Evolutionary conservation across 2,797 vertebrate genomes (phyloP), one percentile per base, ranked within the genome.

Genomic region (Sandelia bainsii): DNA sequence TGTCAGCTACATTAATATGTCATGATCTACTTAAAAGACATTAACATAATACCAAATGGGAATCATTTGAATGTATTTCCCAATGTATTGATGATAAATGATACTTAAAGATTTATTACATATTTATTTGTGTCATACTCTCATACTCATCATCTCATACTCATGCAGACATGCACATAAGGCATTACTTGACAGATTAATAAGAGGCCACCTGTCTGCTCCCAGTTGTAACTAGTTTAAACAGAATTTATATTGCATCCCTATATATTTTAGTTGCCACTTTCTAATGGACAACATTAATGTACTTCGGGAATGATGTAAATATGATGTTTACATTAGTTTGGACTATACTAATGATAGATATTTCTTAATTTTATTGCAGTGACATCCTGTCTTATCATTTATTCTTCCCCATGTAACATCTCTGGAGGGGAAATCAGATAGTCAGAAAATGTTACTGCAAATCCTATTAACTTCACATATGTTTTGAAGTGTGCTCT

Each of bases 371-470:
- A 61, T 53, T 63, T 27, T 40, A 54, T 25, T 64, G 16, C 22
- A 58, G 57, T 64, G 25, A 73, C 19, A 66, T 37, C 32, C 7
- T 50, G 17, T 44, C 19, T 44, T 34, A 25, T 10, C 45, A 11
- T 74, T 71, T 62, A 5, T 62, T 58, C 75, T 7, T 42, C 58
- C 13, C 3, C 22, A n/a, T 74, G 7, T 49, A 68, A 69, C 65
- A 64, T 61, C 6, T 60, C 42, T 71, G 44, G 37, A 22, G 69
- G 39, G 22, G 22, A 71, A 72, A 75, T 60, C 76, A 8, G 29
- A 69, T 61, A 64, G n/a, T 78, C 20, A 64, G 64, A 70, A 51
- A 68, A 81, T 68, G 44, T 58, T 51, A 17, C 7, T 22, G 17
- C 22, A n/a, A 69, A 69, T 68, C 49, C 27, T 3, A 48, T 58